phyloP scores from a whole-genome alignment of 2,888 invertebrate genomes.

The Epicampocera succincta region DNA sequence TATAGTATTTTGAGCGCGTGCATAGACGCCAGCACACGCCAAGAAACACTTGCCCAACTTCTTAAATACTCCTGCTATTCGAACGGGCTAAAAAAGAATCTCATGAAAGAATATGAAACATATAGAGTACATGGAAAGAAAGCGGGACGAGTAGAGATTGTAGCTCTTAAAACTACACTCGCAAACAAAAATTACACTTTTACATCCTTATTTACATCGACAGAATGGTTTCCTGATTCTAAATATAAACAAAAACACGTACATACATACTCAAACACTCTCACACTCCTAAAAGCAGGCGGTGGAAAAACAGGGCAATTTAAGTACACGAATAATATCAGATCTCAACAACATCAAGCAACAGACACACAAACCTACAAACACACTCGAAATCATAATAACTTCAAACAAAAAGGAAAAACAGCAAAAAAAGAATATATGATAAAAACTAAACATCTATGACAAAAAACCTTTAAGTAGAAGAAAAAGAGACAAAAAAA shows the following conservation, averaged over 20 bases:
- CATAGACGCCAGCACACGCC: constrained; percentile 12
- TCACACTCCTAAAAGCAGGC: constrained; percentile 16
- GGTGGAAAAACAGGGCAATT: constrained; percentile 61
- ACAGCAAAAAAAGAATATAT: constrained; percentile 6
- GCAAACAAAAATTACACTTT: constrained; percentile 35
- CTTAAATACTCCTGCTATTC: constrained; percentile 21
- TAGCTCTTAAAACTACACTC: constrained; percentile 43
- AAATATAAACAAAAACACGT: constrained; percentile 45
- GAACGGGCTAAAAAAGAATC: constrained; percentile 23
- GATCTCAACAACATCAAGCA: background rate
- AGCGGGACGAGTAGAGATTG: constrained; percentile 55
- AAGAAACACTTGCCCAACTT: background rate
- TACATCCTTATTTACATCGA: constrained; percentile 1
- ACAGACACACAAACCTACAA: background rate
- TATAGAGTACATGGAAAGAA: constrained; percentile 21
- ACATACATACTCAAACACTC: constrained; percentile 14
- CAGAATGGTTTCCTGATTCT: constrained; percentile 54
- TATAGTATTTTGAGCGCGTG: constrained; percentile 13
- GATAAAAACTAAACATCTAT: background rate
- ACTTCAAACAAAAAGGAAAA: constrained; percentile 57
- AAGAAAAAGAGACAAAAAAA: background rate
- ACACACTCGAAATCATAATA: constrained; percentile 29
- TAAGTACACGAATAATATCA: constrained; percentile 36
- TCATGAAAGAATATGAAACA: constrained; percentile 10
- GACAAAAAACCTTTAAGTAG: background rate